These are phyloP conservation scores for Ciconia maguari DNA, from an alignment of 2,113 vertebrate species.

Conservation along the genomic window DNA sequence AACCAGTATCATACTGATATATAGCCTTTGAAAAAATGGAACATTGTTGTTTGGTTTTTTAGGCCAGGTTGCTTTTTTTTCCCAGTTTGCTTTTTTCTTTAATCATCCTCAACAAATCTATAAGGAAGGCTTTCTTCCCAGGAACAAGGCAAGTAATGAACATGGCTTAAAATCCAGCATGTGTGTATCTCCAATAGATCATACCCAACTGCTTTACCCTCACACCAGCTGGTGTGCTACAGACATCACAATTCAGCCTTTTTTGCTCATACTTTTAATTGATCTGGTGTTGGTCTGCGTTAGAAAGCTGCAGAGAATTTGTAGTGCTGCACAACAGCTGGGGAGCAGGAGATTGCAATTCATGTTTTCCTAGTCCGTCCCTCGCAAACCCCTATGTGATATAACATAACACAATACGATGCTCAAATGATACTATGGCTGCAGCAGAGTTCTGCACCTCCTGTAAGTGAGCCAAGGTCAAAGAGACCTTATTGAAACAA, in stretches of 20 bases:
- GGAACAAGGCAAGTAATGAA: neutral
- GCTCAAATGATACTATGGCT: neutral
- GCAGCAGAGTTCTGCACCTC: neutral
- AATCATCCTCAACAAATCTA: neutral
- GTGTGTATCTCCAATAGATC: neutral
- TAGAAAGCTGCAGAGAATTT: neutral
- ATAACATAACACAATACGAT: neutral
- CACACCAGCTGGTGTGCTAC: neutral
- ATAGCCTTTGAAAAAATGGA: neutral
- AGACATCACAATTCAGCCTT: neutral
- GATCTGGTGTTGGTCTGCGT: neutral
- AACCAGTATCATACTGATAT: neutral
- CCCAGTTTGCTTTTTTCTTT: neutral
- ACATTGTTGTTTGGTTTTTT: neutral
- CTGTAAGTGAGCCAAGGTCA: neutral
- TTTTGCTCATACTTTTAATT: neutral
- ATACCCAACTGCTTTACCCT: neutral
- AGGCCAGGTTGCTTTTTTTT: rapidly evolving
- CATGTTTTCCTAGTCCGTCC: neutral
- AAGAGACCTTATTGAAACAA: neutral
- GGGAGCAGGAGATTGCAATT: neutral
- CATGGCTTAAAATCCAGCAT: neutral
- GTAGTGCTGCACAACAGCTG: neutral
- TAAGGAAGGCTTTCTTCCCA: neutral
- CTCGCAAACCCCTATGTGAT: neutral